Percentiles rank a stretch among this genome's conserved stretches.
Evolutionary conservation across 2,888 invertebrate genomes (phyloP).

Genomic region (Oasisia sp.): DNA sequence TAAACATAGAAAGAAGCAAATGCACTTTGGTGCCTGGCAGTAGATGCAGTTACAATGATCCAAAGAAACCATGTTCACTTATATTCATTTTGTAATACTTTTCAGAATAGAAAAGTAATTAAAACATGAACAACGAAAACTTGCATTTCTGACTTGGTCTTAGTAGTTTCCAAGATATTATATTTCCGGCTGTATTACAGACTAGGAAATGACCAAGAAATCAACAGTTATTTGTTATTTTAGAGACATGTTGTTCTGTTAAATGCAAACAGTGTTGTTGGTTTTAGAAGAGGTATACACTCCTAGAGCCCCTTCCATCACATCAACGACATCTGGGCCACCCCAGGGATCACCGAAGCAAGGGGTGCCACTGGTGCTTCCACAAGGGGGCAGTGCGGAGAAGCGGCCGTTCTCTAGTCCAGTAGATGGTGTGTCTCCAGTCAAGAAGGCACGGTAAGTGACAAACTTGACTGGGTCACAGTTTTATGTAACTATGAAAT

Average conservation of each 20-base stretch:
- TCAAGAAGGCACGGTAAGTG: background rate
- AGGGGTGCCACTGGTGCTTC: background rate
- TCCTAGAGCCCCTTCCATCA: background rate
- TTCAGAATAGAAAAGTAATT: no score
- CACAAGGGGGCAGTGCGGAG: background rate
- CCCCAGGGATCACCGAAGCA: background rate
- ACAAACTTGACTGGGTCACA: background rate
- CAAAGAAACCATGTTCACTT: no score
- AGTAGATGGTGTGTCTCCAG: slow-evolving; percentile 17
- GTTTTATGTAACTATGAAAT: background rate
- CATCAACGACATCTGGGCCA: background rate
- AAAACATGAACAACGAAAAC: no score
- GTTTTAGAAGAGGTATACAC: slow-evolving; percentile 12
- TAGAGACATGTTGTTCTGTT: background rate
- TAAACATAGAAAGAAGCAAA: no score
- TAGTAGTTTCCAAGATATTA: no score
- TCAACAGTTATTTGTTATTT: background rate
- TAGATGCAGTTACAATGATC: no score
- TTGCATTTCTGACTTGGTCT: no score
- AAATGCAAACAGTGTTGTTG: background rate
- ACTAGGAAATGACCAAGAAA: background rate
- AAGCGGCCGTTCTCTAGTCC: slow-evolving; percentile 1
- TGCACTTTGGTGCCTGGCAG: no score
- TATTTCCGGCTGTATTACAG: background rate
- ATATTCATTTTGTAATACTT: no score